Evolutionary conservation across 2,888 invertebrate genomes (phyloP), one percentile per base, ranked within the genome.

Genomic region (Hirtodrosophila alboralis): DNA sequence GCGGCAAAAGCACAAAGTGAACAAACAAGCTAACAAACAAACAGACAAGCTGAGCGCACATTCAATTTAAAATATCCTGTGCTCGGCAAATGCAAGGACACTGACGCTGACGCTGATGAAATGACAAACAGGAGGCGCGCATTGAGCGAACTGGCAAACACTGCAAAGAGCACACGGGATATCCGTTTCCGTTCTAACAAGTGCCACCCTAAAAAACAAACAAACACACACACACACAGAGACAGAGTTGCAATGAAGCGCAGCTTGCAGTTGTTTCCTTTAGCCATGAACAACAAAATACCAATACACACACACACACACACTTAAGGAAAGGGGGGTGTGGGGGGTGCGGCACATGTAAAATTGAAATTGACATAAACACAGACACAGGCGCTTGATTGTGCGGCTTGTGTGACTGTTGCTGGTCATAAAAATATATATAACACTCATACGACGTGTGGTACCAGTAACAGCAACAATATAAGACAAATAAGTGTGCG

Each of bases 141-240:
- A 40, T 34, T 41, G 51, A 41, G 59, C 36, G 49, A 48, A 31
- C 44, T 27, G 54, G 47, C 63, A 62, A 57, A 45, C 72, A 75
- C 63, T 59, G 85, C 75, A 67, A 54, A 74, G 81, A 72, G 86
- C 76, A 69, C 75, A 81, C 69, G 66, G 81, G 63, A 84, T 76
- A 76, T 86, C 84, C 86, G 84, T 67, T 86, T 84, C 80, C 78
- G 86, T 64, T 72, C 53, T 67, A 74, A 68, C 78, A 83, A 83
- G 84, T 86, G 73, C 66, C 58, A 62, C 56, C 63, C 66, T 8
- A 36, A 34, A 52, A 51, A 23, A 28, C 37, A 63, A 43, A 57
- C 45, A 59, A 12, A 51, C 33, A 64, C 16, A 40, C 26, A 57
- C 10, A 58, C 33, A 53, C 12, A 49, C 7, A 37, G 3, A 31